Evolutionary conservation across 2,888 invertebrate genomes (phyloP).

Genomic region (Limenitis camilla): DNA sequence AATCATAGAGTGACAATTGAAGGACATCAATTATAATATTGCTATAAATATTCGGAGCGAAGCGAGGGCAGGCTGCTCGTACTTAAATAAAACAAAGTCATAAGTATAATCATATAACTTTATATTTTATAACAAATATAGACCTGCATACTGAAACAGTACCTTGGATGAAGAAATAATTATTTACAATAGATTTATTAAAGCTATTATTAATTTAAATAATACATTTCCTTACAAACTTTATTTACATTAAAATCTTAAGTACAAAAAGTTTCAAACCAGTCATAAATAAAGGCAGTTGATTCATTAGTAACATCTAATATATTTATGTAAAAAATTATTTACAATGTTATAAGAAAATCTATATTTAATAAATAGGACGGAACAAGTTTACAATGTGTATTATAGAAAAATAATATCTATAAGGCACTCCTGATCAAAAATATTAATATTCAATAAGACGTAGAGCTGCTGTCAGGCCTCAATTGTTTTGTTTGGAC

Average conservation of each 20-base stretch:
- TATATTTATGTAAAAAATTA: slow-evolving; percentile 26
- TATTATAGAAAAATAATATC: slow-evolving; percentile 27
- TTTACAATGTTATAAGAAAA: slow-evolving; percentile 26
- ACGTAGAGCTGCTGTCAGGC: slow-evolving; percentile 86
- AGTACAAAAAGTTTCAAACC: slow-evolving; percentile 43
- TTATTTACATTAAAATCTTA: slow-evolving; percentile 40
- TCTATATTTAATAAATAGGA: slow-evolving; percentile 25
- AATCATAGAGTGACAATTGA: too few relatives aligned
- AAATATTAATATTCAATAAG: slow-evolving; percentile 51
- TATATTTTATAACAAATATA: slow-evolving; percentile 74
- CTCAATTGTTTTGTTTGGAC: slow-evolving; percentile 88
- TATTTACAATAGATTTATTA: slow-evolving; percentile 61
- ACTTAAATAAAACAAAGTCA: slow-evolving; percentile 27
- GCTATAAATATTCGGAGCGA: too few relatives aligned
- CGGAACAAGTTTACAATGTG: slow-evolving; percentile 21
- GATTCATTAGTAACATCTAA: slow-evolving; percentile 31
- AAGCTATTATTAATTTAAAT: slow-evolving; percentile 58
- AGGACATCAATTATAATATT: too few relatives aligned
- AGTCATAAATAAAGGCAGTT: slow-evolving; percentile 65
- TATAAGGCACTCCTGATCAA: slow-evolving; percentile 34
- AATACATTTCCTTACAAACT: slow-evolving; percentile 33
- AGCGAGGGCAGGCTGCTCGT: too few relatives aligned
- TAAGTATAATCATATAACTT: slow-evolving; percentile 42
- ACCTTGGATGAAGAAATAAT: slow-evolving; percentile 46
- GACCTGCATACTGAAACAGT: slow-evolving; percentile 56